phyloP scores from a whole-genome alignment of 2,113 vertebrate genomes.

The Meles meles region DNA sequence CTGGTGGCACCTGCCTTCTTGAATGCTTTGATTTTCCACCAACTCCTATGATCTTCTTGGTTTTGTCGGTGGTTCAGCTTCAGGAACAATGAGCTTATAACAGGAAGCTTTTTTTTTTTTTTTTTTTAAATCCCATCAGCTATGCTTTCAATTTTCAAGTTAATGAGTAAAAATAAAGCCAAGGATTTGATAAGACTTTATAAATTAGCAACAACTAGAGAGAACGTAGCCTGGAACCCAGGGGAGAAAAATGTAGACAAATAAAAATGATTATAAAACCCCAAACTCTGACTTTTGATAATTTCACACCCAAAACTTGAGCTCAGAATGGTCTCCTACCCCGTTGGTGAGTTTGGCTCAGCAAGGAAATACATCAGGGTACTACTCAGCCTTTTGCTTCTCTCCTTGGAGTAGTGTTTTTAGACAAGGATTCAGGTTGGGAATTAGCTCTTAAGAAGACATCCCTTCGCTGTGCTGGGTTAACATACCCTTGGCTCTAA shows the following conservation, averaged over 20 bases:
- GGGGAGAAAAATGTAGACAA: neutral
- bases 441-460: neutral
- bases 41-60: neutral
- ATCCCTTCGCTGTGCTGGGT: neutral
- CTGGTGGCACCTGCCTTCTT: neutral
- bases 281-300: neutral
- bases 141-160: conserved; percentile 8
- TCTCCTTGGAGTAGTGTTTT: neutral
- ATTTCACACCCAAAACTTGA: neutral
- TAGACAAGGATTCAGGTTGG: neutral
- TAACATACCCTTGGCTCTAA: neutral
- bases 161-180: conserved; percentile 44
- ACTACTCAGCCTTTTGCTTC: neutral
- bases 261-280: neutral
- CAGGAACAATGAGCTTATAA: conserved; percentile 30
- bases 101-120: neutral
- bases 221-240: neutral
- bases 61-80: neutral
- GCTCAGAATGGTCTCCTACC: neutral
- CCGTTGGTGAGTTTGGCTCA: fast-evolving
- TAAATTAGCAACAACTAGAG: neutral
- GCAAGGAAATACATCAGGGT: fast-evolving
- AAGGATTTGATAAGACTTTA: neutral
- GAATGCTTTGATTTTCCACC: neutral
- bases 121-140: neutral